A percentile compares a stretch with the other conserved stretches of the same genome.
Evolutionary conservation across 2,113 vertebrate genomes (phyloP).

Genomic region (Aphelocoma coerulescens): DNA sequence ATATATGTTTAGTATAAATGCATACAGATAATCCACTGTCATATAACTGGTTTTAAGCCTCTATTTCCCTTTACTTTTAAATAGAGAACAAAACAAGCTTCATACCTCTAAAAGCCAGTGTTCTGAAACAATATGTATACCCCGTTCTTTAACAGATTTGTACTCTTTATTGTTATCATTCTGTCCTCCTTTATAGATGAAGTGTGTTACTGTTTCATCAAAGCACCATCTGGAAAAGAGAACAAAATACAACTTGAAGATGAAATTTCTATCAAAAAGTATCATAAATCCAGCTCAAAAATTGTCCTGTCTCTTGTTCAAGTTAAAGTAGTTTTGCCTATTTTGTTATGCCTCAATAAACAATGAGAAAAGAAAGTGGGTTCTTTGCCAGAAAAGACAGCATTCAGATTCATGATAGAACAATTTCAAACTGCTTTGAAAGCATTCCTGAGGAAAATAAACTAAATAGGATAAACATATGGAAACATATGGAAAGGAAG

Average conservation of each 20-base stretch:
- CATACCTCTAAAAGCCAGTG: constrained; percentile 91
- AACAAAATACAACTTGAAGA: not conserved
- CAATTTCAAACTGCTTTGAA: not conserved
- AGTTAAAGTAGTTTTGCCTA: not conserved
- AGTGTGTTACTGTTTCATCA: constrained; percentile 95
- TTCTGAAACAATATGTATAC: constrained; percentile 88
- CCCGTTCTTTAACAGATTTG: constrained; percentile 86
- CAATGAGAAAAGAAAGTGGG: not conserved
- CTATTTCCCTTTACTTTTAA: not conserved
- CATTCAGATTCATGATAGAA: not conserved
- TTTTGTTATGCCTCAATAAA: not conserved
- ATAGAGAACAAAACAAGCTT: not conserved
- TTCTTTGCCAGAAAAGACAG: not conserved
- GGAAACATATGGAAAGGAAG: not conserved
- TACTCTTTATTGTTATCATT: constrained; percentile 92
- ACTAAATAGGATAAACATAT: not conserved
- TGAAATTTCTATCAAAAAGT: not conserved
- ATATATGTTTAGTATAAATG: not conserved
- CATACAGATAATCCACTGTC: not conserved
- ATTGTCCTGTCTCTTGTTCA: not conserved
- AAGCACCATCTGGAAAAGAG: constrained; percentile 84
- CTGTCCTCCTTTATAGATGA: constrained; percentile 92
- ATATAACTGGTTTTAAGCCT: not conserved
- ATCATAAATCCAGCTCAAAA: not conserved
- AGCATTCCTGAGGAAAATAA: not conserved